Conservation (phyloP, 2,113 vertebrate species). For the Coptodon rendalli region DNA sequence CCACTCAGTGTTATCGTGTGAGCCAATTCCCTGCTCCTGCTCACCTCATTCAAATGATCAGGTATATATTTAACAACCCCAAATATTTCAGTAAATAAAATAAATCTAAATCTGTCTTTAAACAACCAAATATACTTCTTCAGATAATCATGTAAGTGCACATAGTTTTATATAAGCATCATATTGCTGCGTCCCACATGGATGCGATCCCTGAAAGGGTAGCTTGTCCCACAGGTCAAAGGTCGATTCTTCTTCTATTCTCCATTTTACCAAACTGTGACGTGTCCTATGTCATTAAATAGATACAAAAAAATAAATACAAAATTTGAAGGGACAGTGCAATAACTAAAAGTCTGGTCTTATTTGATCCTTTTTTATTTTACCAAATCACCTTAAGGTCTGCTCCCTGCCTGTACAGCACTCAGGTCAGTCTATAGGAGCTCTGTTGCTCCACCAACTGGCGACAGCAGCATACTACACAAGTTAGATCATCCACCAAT, state of each 20-base stretch:
- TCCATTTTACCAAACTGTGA: neutral
- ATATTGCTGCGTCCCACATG: neutral
- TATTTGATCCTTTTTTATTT: neutral
- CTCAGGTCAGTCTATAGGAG: conserved; percentile 25
- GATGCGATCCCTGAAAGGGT: neutral
- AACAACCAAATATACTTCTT: neutral
- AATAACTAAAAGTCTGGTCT: neutral
- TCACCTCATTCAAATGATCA: neutral
- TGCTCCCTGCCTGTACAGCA: neutral
- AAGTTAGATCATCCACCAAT: neutral
- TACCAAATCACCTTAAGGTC: neutral
- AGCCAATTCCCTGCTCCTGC: neutral
- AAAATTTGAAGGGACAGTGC: neutral
- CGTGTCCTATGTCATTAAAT: neutral
- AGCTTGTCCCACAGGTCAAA: neutral
- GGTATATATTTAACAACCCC: neutral
- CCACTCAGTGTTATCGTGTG: neutral
- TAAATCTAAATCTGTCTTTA: neutral
- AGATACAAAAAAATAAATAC: neutral
- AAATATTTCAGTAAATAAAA: neutral
- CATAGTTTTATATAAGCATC: neutral
- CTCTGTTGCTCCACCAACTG: conserved; percentile 65
- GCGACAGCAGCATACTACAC: conserved; percentile 28
- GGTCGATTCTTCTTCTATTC: neutral
- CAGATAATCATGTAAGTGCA: neutral